A percentile compares a stretch with the other conserved stretches of the same genome.
Evolutionary conservation across 1,140 invertebrate genomes (phyloP).

Genomic region (Drosophila rhopaloa): DNA sequence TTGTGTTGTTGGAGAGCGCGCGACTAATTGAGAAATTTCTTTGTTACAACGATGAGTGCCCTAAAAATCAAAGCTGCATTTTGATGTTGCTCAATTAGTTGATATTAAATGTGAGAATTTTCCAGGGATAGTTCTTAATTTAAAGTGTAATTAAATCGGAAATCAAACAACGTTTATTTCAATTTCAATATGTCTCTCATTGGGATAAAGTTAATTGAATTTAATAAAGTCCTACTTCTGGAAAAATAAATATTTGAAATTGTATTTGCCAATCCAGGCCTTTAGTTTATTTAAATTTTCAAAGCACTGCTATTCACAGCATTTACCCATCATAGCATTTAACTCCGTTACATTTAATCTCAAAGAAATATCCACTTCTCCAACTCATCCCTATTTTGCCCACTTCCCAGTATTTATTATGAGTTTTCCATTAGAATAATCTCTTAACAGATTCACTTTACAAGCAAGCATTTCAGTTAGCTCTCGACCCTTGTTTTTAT

Average conservation of each 20-base stretch:
- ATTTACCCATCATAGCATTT: slow-evolving; percentile 5
- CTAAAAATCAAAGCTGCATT: slow-evolving; percentile 27
- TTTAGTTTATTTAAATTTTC: not conserved
- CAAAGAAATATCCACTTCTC: slow-evolving; percentile 4
- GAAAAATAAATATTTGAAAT: not conserved
- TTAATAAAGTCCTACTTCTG: no score
- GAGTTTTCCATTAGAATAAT: slow-evolving; percentile 64
- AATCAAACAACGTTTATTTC: not conserved
- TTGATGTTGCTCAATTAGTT: slow-evolving; percentile 8
- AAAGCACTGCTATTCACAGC: not conserved
- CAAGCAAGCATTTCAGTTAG: slow-evolving; percentile 36
- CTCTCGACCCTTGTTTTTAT: slow-evolving; percentile 35
- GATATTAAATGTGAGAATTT: no score
- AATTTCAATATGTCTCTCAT: not conserved
- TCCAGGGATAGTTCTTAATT: slow-evolving; percentile 4
- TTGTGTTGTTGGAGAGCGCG: slow-evolving; percentile 17
- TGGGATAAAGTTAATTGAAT: no score
- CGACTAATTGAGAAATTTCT: slow-evolving; percentile 56
- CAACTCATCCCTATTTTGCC: slow-evolving; percentile 4
- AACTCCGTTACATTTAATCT: slow-evolving; percentile 21
- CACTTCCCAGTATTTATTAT: slow-evolving; percentile 44
- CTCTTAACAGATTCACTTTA: slow-evolving; percentile 58
- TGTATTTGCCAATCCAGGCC: not conserved
- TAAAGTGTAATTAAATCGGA: not conserved
- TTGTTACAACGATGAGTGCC: slow-evolving; percentile 30